Percentiles rank a stretch among this genome's conserved stretches.
phyloP scores from a whole-genome alignment of 53 echinoderm and acorn worm genomes.

The Zoroaster sp. region DNA sequence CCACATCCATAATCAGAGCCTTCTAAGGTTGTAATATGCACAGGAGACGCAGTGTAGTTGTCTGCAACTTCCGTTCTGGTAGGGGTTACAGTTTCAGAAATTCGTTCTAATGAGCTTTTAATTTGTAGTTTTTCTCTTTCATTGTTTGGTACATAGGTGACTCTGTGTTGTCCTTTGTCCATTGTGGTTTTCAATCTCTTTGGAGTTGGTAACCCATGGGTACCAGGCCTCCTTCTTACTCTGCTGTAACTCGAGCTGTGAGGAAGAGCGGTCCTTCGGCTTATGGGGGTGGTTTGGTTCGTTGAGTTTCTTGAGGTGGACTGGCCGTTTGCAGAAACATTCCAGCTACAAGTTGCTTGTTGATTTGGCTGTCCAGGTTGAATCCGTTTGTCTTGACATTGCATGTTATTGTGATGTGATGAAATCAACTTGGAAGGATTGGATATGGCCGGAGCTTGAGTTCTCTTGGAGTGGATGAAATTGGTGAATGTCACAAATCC shows the following conservation, averaged over 20 bases:
- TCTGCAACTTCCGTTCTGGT: not conserved
- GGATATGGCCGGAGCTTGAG: not conserved
- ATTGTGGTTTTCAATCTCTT: slow-evolving; percentile 36
- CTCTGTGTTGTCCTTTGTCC: not conserved
- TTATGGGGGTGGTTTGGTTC: slow-evolving; percentile 36
- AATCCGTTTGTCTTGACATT: not conserved
- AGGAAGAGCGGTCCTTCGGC: slow-evolving; percentile 1
- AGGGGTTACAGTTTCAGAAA: not conserved
- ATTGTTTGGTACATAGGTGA: not conserved
- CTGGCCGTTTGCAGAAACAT: not conserved
- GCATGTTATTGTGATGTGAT: not conserved
- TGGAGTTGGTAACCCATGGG: slow-evolving; percentile 18
- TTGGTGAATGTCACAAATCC: slow-evolving; percentile 63
- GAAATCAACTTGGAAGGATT: not conserved
- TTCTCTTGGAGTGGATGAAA: slow-evolving; percentile 52
- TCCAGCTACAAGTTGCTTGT: not conserved
- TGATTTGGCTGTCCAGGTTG: not conserved
- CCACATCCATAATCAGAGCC: no score
- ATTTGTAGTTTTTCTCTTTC: not conserved
- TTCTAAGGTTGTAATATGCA: no score
- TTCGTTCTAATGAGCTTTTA: not conserved
- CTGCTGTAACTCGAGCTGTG: slow-evolving; percentile 21
- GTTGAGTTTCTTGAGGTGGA: not conserved
- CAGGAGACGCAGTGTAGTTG: not conserved
- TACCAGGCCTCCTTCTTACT: not conserved